Evolutionary conservation across 2,888 invertebrate genomes (phyloP).

Genomic region (Capitulum mitella): DNA sequence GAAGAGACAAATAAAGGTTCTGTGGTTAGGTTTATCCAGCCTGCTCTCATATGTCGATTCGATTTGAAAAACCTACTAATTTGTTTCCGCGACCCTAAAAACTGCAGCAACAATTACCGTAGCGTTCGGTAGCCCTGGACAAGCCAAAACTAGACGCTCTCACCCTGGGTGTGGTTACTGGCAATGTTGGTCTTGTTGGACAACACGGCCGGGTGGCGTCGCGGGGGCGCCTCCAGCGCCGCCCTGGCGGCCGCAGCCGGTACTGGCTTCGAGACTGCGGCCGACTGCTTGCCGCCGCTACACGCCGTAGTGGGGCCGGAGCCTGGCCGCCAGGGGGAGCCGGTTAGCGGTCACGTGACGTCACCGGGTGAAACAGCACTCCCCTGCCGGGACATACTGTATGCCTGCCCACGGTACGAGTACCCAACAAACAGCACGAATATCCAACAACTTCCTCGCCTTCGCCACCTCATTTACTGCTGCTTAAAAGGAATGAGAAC

Average conservation of each 20-base stretch:
- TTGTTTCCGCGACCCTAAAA: no score
- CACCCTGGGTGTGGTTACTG: not conserved
- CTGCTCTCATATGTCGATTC: no score
- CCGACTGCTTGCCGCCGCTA: slow-evolving; percentile 19
- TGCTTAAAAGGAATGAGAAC: no score
- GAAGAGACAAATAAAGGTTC: no score
- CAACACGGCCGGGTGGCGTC: not conserved
- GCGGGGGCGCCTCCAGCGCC: slow-evolving; percentile 11
- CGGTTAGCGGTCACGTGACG: not conserved
- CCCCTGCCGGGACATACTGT: no score
- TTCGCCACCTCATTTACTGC: no score
- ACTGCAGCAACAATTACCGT: no score
- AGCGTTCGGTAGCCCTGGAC: not conserved
- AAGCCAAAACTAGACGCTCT: not conserved
- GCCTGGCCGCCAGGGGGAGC: not conserved
- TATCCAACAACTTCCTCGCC: no score
- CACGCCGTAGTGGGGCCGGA: not conserved
- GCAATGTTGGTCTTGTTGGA: slow-evolving; percentile 11
- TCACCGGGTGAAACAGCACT: no score
- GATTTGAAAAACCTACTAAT: not conserved
- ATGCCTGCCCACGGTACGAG: no score
- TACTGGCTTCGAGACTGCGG: not conserved
- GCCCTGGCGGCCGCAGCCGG: slow-evolving; percentile 19
- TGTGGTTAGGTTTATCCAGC: no score
- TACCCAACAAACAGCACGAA: no score